These are phyloP conservation scores for Xylophagus ater DNA, from an alignment of 2,888 invertebrate species.

Conservation along the genomic window DNA sequence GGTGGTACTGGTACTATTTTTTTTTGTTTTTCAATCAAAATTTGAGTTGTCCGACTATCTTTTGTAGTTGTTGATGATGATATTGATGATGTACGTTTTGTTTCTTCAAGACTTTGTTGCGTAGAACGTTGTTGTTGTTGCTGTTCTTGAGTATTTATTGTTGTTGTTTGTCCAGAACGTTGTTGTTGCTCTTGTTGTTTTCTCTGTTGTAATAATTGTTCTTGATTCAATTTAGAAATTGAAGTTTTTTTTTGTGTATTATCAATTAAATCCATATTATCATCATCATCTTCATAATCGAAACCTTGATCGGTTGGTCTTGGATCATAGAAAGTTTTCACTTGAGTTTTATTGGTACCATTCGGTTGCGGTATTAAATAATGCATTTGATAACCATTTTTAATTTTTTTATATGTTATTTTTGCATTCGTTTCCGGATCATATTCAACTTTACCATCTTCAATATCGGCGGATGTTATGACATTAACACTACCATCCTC, in stretches of 20 bases:
- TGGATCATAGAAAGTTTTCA: too few relatives aligned
- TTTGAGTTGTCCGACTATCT: slow-evolving; percentile 9
- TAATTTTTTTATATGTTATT: too few relatives aligned
- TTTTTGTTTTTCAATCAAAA: slow-evolving; percentile 21
- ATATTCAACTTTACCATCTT: too few relatives aligned
- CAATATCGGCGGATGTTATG: too few relatives aligned
- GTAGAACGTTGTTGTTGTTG: slow-evolving; percentile 14
- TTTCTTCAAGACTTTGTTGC: slow-evolving; percentile 30
- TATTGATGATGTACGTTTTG: slow-evolving; percentile 29
- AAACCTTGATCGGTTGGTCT: too few relatives aligned
- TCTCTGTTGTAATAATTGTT: slow-evolving; percentile 8
- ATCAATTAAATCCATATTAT: slow-evolving; percentile 17
- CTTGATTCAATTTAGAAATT: slow-evolving; percentile 13
- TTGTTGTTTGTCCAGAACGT: slow-evolving; percentile 20
- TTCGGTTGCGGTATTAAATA: too few relatives aligned
- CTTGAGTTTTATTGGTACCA: too few relatives aligned
- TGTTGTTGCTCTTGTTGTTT: slow-evolving; percentile 18
- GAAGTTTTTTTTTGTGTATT: slow-evolving; percentile 18
- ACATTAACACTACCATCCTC: too few relatives aligned
- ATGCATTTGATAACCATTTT: too few relatives aligned
- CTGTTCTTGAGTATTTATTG: slow-evolving; percentile 9
- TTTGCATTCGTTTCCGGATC: too few relatives aligned
- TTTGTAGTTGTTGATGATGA: slow-evolving; percentile 18
- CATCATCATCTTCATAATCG: too few relatives aligned
- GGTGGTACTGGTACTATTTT: slow-evolving; percentile 16